These are phyloP conservation scores for Eulemur coronatus DNA, from an alignment of 2,797 vertebrate species.

Conservation along the genomic window DNA sequence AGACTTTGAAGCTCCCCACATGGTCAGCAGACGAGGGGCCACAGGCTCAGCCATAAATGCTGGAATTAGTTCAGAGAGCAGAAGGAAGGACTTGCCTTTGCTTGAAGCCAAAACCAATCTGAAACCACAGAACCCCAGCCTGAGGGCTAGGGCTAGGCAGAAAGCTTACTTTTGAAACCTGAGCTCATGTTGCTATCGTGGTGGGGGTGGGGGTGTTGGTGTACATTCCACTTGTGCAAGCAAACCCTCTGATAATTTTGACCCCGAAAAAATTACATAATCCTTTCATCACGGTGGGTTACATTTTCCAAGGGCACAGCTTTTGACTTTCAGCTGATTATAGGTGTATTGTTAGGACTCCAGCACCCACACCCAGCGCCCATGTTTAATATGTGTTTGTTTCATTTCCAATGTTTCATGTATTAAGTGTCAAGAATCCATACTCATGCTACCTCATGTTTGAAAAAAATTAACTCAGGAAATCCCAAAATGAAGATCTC, in stretches of 20 bases:
- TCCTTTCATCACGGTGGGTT: constrained; percentile 60
- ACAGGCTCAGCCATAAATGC: constrained; percentile 39
- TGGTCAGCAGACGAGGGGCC: constrained; percentile 72
- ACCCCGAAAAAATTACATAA: constrained; percentile 52
- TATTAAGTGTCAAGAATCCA: constrained; percentile 27
- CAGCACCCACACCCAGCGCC: neutral
- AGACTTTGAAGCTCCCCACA: constrained; percentile 71
- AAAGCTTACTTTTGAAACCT: constrained; percentile 72
- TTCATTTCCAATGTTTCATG: constrained; percentile 46
- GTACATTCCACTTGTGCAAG: constrained; percentile 66
- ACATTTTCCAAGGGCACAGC: constrained; percentile 58
- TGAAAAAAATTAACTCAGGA: constrained; percentile 59
- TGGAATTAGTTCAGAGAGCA: constrained; percentile 73
- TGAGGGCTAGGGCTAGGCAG: constrained; percentile 37
- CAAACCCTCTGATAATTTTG: constrained; percentile 63
- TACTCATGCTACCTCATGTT: constrained; percentile 18
- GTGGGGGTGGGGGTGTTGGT: neutral
- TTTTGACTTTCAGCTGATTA: constrained; percentile 49
- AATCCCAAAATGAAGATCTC: constrained; percentile 37
- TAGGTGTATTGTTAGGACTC: constrained; percentile 44
- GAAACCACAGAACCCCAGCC: constrained; percentile 66
- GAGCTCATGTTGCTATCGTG: constrained; percentile 51
- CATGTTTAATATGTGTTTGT: neutral
- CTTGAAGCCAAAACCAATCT: constrained; percentile 71
- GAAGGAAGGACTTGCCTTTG: constrained; percentile 54